Conservation (phyloP, 2,888 invertebrate genomes). For the Cenopis cana region DNA sequence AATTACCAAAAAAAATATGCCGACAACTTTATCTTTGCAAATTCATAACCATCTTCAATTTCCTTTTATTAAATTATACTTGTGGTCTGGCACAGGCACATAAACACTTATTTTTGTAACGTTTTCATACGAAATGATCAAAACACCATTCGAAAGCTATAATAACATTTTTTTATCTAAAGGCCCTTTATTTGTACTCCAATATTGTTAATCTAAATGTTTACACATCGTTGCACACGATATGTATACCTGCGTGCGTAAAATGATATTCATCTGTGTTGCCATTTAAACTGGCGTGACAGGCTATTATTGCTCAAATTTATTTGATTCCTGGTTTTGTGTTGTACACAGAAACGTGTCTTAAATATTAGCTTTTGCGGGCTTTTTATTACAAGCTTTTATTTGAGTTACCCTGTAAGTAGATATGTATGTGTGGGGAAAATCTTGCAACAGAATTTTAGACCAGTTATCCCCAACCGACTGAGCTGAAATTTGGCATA, state of each 20-base stretch:
- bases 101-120: neutral
- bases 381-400: neutral
- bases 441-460: no score
- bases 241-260: constrained; percentile 43
- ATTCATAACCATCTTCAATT: neutral
- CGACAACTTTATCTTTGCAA: neutral
- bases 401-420: no score
- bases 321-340: constrained; percentile 21
- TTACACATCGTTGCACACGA: constrained; percentile 38
- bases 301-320: constrained; percentile 36
- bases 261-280: constrained; percentile 42
- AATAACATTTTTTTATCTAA: constrained; percentile 28
- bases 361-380: neutral
- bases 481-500: no score
- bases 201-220: constrained; percentile 44
- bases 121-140: neutral
- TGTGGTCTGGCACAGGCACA: no score
- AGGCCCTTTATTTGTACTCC: constrained; percentile 38
- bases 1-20: no score
- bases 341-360: neutral
- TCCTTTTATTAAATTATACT: neutral
- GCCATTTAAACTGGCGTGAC: constrained; percentile 40
- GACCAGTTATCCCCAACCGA: no score
- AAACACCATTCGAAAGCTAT: constrained; percentile 18
- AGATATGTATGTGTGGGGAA: no score